These are phyloP conservation scores for Pseudanteris insignis DNA, from an alignment of 2,888 invertebrate species.

Conservation along the genomic window DNA sequence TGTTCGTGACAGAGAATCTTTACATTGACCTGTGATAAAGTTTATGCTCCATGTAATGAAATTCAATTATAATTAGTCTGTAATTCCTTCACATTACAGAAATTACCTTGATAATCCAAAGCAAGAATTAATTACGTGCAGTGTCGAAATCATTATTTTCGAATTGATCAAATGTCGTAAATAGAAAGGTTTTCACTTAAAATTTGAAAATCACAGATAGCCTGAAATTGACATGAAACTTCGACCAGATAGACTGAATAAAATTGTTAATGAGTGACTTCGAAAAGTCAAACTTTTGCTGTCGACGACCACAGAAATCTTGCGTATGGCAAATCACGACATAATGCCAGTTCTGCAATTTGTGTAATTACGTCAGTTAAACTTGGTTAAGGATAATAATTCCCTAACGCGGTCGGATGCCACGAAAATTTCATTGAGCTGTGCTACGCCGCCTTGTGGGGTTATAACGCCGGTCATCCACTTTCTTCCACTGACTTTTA, in stretches of 20 bases:
- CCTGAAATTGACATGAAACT: conserved; percentile 22
- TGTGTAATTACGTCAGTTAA: conserved; percentile 49
- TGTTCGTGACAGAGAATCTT: no score
- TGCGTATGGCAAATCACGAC: conserved; percentile 32
- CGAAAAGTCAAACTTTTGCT: conserved; percentile 16
- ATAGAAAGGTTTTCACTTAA: no score
- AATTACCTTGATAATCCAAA: no score
- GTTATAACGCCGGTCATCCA: conserved; percentile 29
- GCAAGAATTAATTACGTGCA: no score
- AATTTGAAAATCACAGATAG: conserved; percentile 1
- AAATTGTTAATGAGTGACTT: conserved; percentile 45
- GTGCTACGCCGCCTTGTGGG: conserved; percentile 29
- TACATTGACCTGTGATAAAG: no score
- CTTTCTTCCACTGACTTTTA: conserved; percentile 26
- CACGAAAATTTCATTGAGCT: conserved; percentile 46
- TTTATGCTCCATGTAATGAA: no score
- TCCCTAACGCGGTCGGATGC: conserved; percentile 46
- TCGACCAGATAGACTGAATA: conserved; percentile 34
- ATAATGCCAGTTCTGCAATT: conserved; percentile 25
- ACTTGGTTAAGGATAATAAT: conserved; percentile 52
- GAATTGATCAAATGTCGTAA: background rate
- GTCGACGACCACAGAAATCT: no score
- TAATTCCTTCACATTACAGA: no score
- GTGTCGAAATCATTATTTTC: no score
- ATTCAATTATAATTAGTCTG: no score